A percentile compares a stretch with the other conserved stretches of the same genome.
Evolutionary conservation across 2,888 invertebrate species (phyloP).

Genomic region (Epiblema foenella): DNA sequence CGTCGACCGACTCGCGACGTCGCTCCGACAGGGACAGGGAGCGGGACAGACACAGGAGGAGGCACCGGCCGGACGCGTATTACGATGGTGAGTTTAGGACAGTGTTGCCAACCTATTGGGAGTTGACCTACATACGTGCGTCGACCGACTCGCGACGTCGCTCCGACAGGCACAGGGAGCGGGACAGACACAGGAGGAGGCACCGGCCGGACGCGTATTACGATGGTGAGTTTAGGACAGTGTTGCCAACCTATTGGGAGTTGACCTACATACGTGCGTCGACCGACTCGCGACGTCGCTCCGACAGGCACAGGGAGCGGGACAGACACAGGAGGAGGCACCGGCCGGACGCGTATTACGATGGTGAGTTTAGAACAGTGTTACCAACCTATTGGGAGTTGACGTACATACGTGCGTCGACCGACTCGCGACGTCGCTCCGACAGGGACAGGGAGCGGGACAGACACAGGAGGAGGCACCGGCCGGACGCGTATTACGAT

Average conservation of each 20-base stretch:
- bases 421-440: slow-evolving; percentile 53
- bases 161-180: slow-evolving; percentile 54
- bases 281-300: neutral
- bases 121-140: neutral
- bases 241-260: too few species aligned
- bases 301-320: slow-evolving; percentile 50
- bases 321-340: slow-evolving; percentile 49
- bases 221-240: slow-evolving; percentile 61
- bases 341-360: slow-evolving; percentile 63
- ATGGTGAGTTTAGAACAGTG: slow-evolving; percentile 54
- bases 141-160: slow-evolving; percentile 1
- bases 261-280: neutral
- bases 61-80: slow-evolving; percentile 19
- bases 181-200: slow-evolving; percentile 51
- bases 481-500: slow-evolving; percentile 64
- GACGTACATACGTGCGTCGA: slow-evolving; percentile 41
- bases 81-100: slow-evolving; percentile 65
- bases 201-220: slow-evolving; percentile 49
- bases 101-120: too few species aligned
- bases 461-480: slow-evolving; percentile 49
- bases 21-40: slow-evolving; percentile 52
- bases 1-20: slow-evolving; percentile 6
- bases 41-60: slow-evolving; percentile 51
- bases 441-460: slow-evolving; percentile 53
- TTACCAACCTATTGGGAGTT: too few species aligned